A percentile compares a stretch with the other conserved stretches of the same genome.
phyloP scores from a whole-genome alignment of 2,888 invertebrate genomes.

The Apodemia hepburni region DNA sequence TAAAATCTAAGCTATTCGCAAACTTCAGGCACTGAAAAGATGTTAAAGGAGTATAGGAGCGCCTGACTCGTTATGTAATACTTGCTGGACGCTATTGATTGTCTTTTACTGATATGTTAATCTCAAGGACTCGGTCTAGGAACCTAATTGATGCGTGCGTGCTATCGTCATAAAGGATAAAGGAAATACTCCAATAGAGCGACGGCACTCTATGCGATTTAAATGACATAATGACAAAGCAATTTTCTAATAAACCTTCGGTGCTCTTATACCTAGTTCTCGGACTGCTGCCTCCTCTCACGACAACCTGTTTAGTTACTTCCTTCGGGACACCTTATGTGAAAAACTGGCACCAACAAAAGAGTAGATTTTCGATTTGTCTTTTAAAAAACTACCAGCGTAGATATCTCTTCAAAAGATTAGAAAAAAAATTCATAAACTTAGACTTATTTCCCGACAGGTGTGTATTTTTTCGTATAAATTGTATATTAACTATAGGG shows the following conservation, averaged over 20 bases:
- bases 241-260: constrained; percentile 81
- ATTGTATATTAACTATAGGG: too few species aligned
- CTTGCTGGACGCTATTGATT: constrained; percentile 1
- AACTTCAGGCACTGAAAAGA: too few species aligned
- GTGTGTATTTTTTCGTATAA: not conserved
- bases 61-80: not conserved
- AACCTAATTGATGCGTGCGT: constrained; percentile 70
- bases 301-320: constrained; percentile 70
- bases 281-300: constrained; percentile 60
- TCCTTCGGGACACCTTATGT: constrained; percentile 66
- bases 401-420: not conserved
- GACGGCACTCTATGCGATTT: constrained; percentile 79
- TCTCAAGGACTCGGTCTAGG: constrained; percentile 56
- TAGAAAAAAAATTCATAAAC: not conserved
- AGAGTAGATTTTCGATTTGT: not conserved
- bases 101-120: constrained; percentile 18
- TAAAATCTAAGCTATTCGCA: too few species aligned
- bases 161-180: constrained; percentile 76
- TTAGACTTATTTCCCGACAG: not conserved
- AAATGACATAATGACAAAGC: constrained; percentile 79
- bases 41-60: too few species aligned
- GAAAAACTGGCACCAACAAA: constrained; percentile 36
- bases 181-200: constrained; percentile 79
- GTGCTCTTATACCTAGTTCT: constrained; percentile 64
- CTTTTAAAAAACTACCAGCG: not conserved